Base-by-base conservation (phyloP, 1,140 invertebrate species). In the Panulirus ornatus region DNA sequence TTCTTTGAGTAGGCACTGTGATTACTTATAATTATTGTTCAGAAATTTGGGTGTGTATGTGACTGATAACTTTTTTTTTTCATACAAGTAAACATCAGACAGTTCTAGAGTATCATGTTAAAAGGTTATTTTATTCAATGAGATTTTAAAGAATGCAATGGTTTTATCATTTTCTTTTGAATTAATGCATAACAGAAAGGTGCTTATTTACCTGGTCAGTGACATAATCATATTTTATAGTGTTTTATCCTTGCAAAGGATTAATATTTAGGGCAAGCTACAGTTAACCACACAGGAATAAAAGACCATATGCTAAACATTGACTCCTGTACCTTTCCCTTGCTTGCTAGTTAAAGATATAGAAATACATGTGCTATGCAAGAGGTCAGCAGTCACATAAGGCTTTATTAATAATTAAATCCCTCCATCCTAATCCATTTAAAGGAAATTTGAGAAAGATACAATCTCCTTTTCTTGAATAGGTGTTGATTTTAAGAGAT, bases 121-220 rank as follows among this genome's bases (percentile, higher is more conserved):
- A 58, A n/a, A n/a, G n/a, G n/a, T n/a, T n/a, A 58, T 2, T 66
- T 66, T 66, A 66, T 58, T 58, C 30, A 22, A 30, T 22, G 30
- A 66, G 58, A n/a, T 27, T 66, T 66, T 8, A 30, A 66, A 66
- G 58, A 66, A n/a, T 58, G 9, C 58, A 66, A 30, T 30, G 58
- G 27, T 66, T 3, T 66, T 66, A 5, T 27, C 27, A 2, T 8
- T 66, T n/a, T 66, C n/a, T 66, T 30, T 30, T 5, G 27, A 66
- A 66, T 58, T 58, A 66, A 30, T 66, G 58, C 58, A 66, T 66
- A 66, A 66, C 58, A 66, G 58, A 66, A 66, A 66, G 58, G 58
- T 66, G 58, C 58, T 66, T 66, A 66, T 30, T 66, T 66, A 66
- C 58, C 58, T 66, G 58, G n/a, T 27, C n/a, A 66, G n/a, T 66